Conservation (phyloP, 2,113 vertebrate species). For the Rallus limicola region DNA sequence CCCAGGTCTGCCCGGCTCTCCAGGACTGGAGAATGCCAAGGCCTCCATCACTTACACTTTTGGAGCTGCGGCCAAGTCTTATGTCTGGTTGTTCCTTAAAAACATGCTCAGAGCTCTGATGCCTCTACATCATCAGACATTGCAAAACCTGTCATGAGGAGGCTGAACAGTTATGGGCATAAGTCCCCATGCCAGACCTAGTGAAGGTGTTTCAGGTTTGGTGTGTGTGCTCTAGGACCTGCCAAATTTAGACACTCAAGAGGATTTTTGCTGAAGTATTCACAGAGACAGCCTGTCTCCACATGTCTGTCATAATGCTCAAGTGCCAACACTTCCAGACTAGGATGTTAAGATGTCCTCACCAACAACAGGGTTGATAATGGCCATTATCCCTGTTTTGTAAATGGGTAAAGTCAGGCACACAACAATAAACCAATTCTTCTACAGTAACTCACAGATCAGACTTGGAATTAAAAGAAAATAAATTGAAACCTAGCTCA, state of each 20-base stretch:
- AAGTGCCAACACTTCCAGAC: slow-evolving; percentile 26
- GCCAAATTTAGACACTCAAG: neutral
- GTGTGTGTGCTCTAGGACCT: neutral
- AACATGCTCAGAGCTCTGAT: neutral
- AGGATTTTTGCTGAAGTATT: neutral
- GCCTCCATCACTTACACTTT: neutral
- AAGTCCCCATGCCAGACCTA: neutral
- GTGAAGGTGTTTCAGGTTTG: slow-evolving; percentile 14
- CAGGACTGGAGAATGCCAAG: neutral
- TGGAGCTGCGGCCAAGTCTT: neutral
- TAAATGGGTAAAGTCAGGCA: neutral
- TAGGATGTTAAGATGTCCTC: slow-evolving; percentile 18
- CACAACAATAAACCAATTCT: slow-evolving; percentile 37
- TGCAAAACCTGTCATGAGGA: neutral
- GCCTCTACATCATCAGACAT: neutral
- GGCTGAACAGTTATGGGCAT: neutral
- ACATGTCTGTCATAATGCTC: neutral
- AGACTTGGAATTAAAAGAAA: neutral
- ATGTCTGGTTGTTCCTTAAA: neutral
- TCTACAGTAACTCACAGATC: neutral
- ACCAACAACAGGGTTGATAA: neutral
- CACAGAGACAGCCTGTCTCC: slow-evolving; percentile 33
- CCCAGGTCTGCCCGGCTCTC: neutral
- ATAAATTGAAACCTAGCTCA: neutral
- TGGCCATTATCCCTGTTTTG: neutral